These are phyloP conservation scores for Trimorus sp. DNA, from an alignment of 2,888 invertebrate genomes.

Conservation along the genomic window DNA sequence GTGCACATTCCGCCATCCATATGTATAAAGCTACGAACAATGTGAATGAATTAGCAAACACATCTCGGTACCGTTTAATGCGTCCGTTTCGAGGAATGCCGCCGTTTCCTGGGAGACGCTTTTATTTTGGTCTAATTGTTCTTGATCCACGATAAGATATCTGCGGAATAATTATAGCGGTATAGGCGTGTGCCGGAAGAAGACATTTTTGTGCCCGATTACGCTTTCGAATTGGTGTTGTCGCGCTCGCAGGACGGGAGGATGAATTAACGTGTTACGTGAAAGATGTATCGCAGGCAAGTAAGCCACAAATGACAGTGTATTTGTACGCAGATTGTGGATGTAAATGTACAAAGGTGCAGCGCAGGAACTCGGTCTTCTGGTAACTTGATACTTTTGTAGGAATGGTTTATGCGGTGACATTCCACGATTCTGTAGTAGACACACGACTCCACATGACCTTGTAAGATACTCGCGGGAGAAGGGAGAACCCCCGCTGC, in stretches of 20 bases:
- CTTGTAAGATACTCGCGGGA: slow-evolving; percentile 67
- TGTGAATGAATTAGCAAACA: slow-evolving; percentile 59
- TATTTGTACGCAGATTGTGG: slow-evolving; percentile 49
- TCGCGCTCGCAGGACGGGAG: slow-evolving; percentile 11
- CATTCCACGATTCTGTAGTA: slow-evolving; percentile 75
- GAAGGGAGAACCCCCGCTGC: slow-evolving; percentile 73
- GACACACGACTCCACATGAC: slow-evolving; percentile 74
- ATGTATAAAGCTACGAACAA: slow-evolving; percentile 63
- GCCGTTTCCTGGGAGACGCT: slow-evolving; percentile 42
- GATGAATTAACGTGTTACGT: slow-evolving; percentile 47
- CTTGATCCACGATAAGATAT: slow-evolving; percentile 29
- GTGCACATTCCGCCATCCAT: slow-evolving; percentile 56
- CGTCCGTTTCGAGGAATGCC: slow-evolving; percentile 44
- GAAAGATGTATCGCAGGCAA: slow-evolving; percentile 52
- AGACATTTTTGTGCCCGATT: slow-evolving; percentile 11
- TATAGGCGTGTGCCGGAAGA: slow-evolving; percentile 8
- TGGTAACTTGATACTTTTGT: slow-evolving; percentile 66
- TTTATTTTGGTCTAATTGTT: slow-evolving; percentile 48
- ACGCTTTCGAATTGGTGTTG: background rate
- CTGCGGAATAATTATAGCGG: slow-evolving; percentile 31
- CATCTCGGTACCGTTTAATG: slow-evolving; percentile 54
- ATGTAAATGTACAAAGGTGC: slow-evolving; percentile 53
- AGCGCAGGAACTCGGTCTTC: slow-evolving; percentile 52
- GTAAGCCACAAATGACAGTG: slow-evolving; percentile 41
- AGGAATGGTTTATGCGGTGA: slow-evolving; percentile 80